Conservation (phyloP, 2,113 vertebrate species). For the Agelaius phoeniceus region DNA sequence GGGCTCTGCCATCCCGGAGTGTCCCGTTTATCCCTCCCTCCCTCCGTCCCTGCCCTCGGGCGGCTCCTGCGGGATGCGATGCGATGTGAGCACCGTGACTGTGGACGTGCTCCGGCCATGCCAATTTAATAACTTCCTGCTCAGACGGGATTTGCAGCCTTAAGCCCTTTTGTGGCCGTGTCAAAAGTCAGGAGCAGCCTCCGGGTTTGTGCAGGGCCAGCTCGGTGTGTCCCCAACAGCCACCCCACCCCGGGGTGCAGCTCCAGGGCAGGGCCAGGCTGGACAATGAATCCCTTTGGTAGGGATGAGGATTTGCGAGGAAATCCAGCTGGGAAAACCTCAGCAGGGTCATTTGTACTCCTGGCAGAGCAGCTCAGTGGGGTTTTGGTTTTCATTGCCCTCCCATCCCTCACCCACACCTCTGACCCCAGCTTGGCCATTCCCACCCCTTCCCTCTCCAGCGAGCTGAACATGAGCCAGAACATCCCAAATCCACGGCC, state of each 20-base stretch:
- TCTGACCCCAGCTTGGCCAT: accelerated
- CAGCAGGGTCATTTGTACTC: not conserved
- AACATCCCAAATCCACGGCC: accelerated
- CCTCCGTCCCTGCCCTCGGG: no score
- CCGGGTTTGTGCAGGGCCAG: accelerated
- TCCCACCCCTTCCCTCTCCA: not conserved
- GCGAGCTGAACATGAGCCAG: not conserved
- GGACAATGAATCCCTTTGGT: not conserved
- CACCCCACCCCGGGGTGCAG: accelerated
- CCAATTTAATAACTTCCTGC: slow-evolving; percentile 18
- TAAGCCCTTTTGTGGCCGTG: slow-evolving; percentile 1
- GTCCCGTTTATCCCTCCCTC: not conserved
- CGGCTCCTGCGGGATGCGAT: not conserved
- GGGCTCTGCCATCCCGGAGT: not conserved
- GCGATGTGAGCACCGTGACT: not conserved
- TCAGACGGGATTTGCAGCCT: slow-evolving; percentile 14
- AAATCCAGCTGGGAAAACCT: not conserved
- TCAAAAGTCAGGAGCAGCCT: not conserved
- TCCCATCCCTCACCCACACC: not conserved
- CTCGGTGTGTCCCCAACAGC: not conserved
- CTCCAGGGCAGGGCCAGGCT: not conserved
- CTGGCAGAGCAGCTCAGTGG: not conserved
- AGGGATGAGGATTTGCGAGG: not conserved
- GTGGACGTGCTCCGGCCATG: not conserved
- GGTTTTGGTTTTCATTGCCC: not conserved